Evolutionary conservation across 2,797 vertebrate species (phyloP).

Genomic region (Sebastes nivosus): DNA sequence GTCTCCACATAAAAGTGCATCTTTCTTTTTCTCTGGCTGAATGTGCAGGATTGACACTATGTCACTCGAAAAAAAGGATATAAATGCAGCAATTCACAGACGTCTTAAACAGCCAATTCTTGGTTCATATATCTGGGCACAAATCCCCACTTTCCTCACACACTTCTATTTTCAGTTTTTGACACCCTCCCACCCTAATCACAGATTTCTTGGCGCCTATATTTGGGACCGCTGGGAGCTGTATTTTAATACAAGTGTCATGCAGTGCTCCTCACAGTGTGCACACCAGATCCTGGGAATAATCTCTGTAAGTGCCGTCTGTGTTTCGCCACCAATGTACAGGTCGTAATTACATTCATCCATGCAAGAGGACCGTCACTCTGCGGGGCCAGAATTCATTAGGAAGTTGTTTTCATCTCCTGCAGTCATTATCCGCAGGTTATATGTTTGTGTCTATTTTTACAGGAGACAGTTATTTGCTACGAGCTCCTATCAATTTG

Average conservation of each 20-base stretch:
- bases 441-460: neutral
- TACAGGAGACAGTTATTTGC: neutral
- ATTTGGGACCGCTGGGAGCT: slow-evolving; percentile 39
- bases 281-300: slow-evolving; percentile 31
- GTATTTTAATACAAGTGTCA: slow-evolving; percentile 41
- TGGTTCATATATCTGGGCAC: neutral
- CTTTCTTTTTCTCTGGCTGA: neutral
- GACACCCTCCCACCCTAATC: slow-evolving; percentile 26
- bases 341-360: slow-evolving; percentile 53
- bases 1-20: neutral
- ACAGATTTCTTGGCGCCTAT: slow-evolving; percentile 21
- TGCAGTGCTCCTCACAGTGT: slow-evolving; percentile 24
- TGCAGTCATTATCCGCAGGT: neutral
- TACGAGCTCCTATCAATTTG: neutral
- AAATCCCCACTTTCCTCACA: neutral
- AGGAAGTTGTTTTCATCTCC: slow-evolving; percentile 31
- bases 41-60: neutral
- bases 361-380: slow-evolving; percentile 36
- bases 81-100: neutral
- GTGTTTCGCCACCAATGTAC: slow-evolving; percentile 30
- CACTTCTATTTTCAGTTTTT: slow-evolving; percentile 26
- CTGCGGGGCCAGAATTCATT: slow-evolving; percentile 42
- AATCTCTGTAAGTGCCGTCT: slow-evolving; percentile 42
- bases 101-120: neutral
- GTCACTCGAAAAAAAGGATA: neutral